Evolutionary conservation across 2,888 invertebrate genomes (phyloP), one percentile per base, ranked within the genome.

Genomic region (Fabriciana adippe): DNA sequence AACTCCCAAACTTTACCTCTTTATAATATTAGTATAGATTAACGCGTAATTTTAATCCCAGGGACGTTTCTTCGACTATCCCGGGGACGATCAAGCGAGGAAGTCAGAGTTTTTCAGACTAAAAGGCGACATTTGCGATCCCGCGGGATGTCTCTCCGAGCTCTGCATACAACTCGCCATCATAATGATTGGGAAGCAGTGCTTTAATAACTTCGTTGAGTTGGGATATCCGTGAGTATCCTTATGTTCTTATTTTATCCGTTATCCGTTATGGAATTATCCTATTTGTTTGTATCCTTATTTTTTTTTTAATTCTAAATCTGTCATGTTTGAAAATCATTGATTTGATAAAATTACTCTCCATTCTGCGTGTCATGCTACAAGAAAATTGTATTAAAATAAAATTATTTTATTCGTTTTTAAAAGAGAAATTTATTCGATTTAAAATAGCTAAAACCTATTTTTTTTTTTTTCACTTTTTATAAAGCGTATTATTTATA

Each of bases 141-240:
- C 97, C 0, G 97, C 98, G 0, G 98, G 99, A 1, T 99, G 99
- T 81, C 93, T 99, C 6, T 97, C 97, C 0, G 98, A 98, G 78
- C 90, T 98, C 45, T 98, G 97, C 80, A 97, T 98, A 72, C 98
- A 98, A 77, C 89, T 98, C 41, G 97, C 97, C 3, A 98, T 98
- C 74, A 97, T 98, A 74, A 98, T 98, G 97, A 95, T 98, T 56
- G 99, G 98, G 35, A 99, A 99, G 81, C 99, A 99, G 85, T 94
- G 97, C 75, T 95, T 97, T 88, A 99, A 98, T 82, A 99, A 98
- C 87, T 95, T 98, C 78, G 94, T 98, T 75, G 99, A 99, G 86
- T 94, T 99, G 60, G 94, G 97, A 61, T 95, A 96, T 81, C 98
- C 99, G 95, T 97, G 86, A 94, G 96, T 94, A 74, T 65, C 64